A percentile compares a stretch with the other conserved stretches of the same genome.
phyloP scores from a whole-genome alignment of 1,140 invertebrate species.

The Drosophila paulistorum region DNA sequence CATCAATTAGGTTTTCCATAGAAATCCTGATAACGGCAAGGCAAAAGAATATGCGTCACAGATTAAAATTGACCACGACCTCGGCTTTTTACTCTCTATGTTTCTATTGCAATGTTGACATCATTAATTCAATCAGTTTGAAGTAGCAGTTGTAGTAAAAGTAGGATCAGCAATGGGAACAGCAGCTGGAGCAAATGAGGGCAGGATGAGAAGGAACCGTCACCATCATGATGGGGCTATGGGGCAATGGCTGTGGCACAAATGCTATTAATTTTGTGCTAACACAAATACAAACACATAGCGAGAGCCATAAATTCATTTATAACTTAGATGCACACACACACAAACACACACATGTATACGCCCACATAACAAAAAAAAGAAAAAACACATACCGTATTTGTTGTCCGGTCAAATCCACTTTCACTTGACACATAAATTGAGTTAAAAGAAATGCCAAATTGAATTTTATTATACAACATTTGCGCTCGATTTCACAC shows the following conservation, averaged over 20 bases:
- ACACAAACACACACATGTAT: conserved; percentile 13
- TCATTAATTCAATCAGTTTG: conserved; percentile 65
- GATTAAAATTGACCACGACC: background rate
- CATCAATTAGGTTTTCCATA: no score
- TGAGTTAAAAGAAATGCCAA: conserved; percentile 73
- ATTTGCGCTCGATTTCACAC: conserved; percentile 68
- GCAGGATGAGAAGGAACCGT: background rate
- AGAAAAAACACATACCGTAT: conserved; percentile 29
- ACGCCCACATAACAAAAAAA: no score
- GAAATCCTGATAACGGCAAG: background rate
- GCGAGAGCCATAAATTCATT: conserved; percentile 65
- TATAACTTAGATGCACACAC: conserved; percentile 57
- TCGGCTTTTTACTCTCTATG: background rate
- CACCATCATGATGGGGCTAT: background rate
- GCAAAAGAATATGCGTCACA: background rate
- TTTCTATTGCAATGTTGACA: conserved; percentile 27
- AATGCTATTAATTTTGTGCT: conserved; percentile 64
- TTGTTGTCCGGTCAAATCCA: conserved; percentile 67
- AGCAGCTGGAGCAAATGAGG: background rate
- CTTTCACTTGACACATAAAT: conserved; percentile 70
- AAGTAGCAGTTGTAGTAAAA: conserved; percentile 10
- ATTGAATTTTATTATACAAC: conserved; percentile 62
- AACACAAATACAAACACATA: conserved; percentile 35
- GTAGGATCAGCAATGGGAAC: background rate
- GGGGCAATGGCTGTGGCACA: conserved; percentile 28